Evolutionary conservation across 1,140 invertebrate species (phyloP).

Genomic region (Pseudomyrmex dendroicus): DNA sequence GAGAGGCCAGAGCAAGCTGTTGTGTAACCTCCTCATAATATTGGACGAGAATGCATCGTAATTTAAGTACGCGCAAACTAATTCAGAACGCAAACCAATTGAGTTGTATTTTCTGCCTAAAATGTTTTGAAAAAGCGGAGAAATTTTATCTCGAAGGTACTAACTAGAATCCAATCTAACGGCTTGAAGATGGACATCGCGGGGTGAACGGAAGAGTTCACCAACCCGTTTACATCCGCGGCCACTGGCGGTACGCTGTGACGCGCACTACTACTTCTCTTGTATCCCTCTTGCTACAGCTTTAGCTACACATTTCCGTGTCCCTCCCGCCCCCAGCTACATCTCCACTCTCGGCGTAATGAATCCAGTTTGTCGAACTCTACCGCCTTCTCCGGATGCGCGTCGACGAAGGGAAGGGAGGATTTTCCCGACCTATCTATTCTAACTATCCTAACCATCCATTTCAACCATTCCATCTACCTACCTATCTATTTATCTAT

Average conservation of each 20-base stretch:
- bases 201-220: conserved; percentile 2
- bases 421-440: conserved; percentile 37
- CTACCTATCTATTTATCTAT: no score
- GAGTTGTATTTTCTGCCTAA: no score
- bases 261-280: conserved; percentile 11
- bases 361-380: conserved; percentile 61
- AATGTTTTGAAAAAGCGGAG: neutral
- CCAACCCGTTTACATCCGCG: conserved; percentile 14
- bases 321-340: neutral
- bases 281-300: neutral
- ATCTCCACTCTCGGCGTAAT: conserved; percentile 35
- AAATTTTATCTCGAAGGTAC: neutral
- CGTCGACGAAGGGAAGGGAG: neutral
- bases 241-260: conserved; percentile 21
- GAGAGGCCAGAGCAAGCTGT: no score
- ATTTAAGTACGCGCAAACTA: no score
- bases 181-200: neutral
- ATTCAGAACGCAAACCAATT: no score
- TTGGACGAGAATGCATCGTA: no score
- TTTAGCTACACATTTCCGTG: neutral
- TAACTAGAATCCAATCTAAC: neutral
- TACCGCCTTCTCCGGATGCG: conserved; percentile 36
- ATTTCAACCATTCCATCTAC: no score
- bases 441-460: neutral
- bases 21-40: no score